phyloP scores from a whole-genome alignment of 2,888 invertebrate genomes.

The Epistrophella euchroma region DNA sequence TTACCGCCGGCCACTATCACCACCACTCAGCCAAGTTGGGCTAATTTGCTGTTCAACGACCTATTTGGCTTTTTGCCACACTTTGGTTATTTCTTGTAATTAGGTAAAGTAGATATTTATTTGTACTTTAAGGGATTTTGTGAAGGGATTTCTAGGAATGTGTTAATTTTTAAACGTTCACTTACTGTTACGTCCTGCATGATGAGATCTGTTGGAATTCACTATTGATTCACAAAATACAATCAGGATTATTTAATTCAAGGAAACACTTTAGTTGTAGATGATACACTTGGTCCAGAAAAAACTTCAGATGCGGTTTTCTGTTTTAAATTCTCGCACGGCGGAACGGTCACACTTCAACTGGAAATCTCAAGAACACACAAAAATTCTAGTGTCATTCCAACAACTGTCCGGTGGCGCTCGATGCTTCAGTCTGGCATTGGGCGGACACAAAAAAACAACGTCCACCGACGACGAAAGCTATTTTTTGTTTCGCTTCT shows the following conservation, averaged over 20 bases:
- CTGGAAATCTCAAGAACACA: conserved; percentile 69
- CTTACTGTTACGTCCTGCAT: conserved; percentile 72
- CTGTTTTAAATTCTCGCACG: conserved; percentile 40
- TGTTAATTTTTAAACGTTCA: conserved; percentile 14
- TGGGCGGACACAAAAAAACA: conserved; percentile 40
- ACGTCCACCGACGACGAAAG: neutral
- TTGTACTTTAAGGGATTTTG: conserved; percentile 21
- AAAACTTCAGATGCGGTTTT: conserved; percentile 3
- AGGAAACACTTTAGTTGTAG: conserved; percentile 3
- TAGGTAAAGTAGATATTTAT: conserved; percentile 47
- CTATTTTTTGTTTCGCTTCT: conserved; percentile 37
- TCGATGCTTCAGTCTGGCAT: conserved; percentile 60
- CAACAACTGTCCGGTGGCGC: conserved; percentile 71
- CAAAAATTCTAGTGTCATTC: conserved; percentile 60
- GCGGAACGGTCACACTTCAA: conserved; percentile 67
- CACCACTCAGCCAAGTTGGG: neutral
- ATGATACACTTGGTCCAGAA: neutral
- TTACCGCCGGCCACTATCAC: neutral
- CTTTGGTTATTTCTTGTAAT: conserved; percentile 46
- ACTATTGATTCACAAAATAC: neutral
- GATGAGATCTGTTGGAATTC: conserved; percentile 12
- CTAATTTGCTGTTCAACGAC: conserved; percentile 66
- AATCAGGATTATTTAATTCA: neutral
- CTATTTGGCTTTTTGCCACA: conserved; percentile 67
- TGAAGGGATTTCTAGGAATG: conserved; percentile 8